A percentile compares a stretch with the other conserved stretches of the same genome.
These are phyloP conservation scores for Syngnathus rostellatus DNA, from an alignment of 2,797 vertebrate species.

Conservation along the genomic window DNA sequence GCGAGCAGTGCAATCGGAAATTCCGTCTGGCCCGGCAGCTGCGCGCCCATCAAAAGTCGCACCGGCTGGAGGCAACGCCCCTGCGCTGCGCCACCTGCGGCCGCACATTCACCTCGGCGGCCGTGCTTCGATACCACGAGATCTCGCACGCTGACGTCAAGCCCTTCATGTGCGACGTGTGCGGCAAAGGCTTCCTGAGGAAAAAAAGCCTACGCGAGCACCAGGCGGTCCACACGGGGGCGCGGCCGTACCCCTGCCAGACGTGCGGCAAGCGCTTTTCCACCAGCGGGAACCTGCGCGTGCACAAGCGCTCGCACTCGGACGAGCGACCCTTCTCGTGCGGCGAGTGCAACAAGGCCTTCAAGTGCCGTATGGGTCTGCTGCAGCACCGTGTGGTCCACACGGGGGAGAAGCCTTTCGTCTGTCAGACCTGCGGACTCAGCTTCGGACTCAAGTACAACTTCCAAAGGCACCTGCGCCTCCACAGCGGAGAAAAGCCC, in stretches of 20 bases:
- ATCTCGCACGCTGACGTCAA: conserved; percentile 42
- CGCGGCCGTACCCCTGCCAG: conserved; percentile 40
- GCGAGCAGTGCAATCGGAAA: conserved; percentile 43
- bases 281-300: conserved; percentile 49
- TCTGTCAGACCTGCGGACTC: conserved; percentile 45
- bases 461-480: conserved; percentile 52
- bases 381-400: conserved; percentile 57
- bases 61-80: conserved; percentile 29
- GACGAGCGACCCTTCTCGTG: conserved; percentile 51
- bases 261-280: conserved; percentile 51
- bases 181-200: conserved; percentile 47
- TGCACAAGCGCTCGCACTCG: conserved; percentile 52
- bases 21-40: conserved; percentile 47
- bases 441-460: conserved; percentile 61
- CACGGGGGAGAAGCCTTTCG: conserved; percentile 49
- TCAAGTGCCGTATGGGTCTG: conserved; percentile 54
- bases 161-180: conserved; percentile 52
- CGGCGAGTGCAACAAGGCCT: conserved; percentile 49
- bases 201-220: conserved; percentile 52
- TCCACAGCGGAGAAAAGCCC: conserved; percentile 64
- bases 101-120: conserved; percentile 39
- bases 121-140: conserved; percentile 42
- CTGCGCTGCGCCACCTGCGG: conserved; percentile 41
- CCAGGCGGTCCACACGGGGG: conserved; percentile 51
- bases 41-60: conserved; percentile 33